Evolutionary conservation across 2,888 invertebrate species (phyloP).

Genomic region (Tiliacea citrago): DNA sequence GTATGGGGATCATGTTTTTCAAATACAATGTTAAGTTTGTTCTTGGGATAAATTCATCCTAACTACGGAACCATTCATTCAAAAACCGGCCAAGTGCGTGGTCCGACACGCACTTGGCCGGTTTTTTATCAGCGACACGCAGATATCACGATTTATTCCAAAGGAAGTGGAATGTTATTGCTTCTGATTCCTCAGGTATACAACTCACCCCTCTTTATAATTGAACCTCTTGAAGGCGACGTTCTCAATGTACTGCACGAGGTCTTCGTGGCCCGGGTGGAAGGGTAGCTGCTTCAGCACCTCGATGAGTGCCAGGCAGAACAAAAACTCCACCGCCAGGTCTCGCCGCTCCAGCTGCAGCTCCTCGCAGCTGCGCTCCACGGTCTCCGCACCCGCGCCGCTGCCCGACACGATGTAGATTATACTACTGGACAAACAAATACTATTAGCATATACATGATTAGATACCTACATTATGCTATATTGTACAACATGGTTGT

Average conservation of each 20-base stretch:
- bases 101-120: no score
- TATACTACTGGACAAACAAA: constrained; percentile 86
- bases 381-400: constrained; percentile 92
- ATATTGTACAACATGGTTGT: neutral
- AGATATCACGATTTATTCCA: neutral
- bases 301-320: constrained; percentile 99
- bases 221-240: constrained; percentile 99
- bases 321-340: constrained; percentile 99
- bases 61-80: no score
- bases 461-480: neutral
- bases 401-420: constrained; percentile 94
- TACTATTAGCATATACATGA: neutral
- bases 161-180: neutral
- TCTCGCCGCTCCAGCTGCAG: constrained; percentile 97
- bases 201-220: constrained; percentile 96
- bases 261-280: constrained; percentile 99
- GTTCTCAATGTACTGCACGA: constrained; percentile 98
- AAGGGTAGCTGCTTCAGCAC: constrained; percentile 98
- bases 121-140: no score
- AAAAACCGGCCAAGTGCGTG: no score
- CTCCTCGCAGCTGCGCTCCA: constrained; percentile 94
- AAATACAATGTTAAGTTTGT: no score
- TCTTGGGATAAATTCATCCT: no score
- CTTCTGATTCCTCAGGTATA: neutral
- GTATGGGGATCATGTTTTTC: no score